A percentile compares a stretch with the other conserved stretches of the same genome.
phyloP scores from a whole-genome alignment of 2,113 vertebrate genomes.

The Nyctibius bracteatus region DNA sequence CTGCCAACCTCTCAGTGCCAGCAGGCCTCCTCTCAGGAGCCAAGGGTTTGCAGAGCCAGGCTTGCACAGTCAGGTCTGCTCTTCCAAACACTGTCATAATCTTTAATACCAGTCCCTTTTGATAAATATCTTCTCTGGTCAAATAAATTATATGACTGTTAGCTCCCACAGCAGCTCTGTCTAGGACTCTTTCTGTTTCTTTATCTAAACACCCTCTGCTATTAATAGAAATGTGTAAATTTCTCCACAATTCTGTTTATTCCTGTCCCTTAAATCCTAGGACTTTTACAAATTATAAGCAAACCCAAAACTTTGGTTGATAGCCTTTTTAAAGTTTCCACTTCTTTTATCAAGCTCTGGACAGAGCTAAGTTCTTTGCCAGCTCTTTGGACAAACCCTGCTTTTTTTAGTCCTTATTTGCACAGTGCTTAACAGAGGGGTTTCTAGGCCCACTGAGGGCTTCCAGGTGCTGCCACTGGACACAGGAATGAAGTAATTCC shows the following conservation, averaged over 20 bases:
- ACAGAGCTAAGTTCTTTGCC: not conserved
- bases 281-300: not conserved
- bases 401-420: not conserved
- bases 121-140: not conserved
- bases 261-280: not conserved
- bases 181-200: not conserved
- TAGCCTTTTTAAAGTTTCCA: not conserved
- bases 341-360: not conserved
- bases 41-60: not conserved
- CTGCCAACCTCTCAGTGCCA: not conserved
- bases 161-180: not conserved
- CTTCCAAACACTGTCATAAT: not conserved
- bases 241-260: not conserved
- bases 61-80: not conserved
- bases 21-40: not conserved
- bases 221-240: not conserved
- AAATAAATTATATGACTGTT: slow-evolving; percentile 34
- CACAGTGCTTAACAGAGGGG: not conserved
- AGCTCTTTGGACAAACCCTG: not conserved
- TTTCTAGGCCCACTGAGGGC: not conserved
- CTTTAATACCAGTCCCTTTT: not conserved
- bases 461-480: not conserved
- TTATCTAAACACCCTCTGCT: not conserved
- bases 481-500: not conserved
- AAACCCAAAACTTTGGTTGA: not conserved